Percentiles rank a stretch among this genome's conserved stretches.
phyloP scores from a whole-genome alignment of 2,113 vertebrate species.

The Cyprinodon variegatus region DNA sequence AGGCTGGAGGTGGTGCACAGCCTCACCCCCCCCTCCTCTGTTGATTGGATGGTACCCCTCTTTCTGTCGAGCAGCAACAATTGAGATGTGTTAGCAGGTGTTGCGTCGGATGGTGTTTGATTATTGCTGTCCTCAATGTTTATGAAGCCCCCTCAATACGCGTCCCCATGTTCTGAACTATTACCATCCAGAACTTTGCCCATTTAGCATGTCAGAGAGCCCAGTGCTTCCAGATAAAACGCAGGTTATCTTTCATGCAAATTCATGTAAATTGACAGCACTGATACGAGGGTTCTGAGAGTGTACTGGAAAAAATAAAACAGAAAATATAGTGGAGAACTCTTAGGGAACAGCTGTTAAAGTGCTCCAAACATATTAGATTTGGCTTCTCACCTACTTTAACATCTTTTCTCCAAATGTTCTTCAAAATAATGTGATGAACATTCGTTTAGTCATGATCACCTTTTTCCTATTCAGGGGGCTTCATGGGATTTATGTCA shows the following conservation, averaged over 20 bases:
- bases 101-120: constrained; percentile 61
- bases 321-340: constrained; percentile 18
- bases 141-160: constrained; percentile 46
- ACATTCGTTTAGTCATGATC: not conserved
- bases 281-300: constrained; percentile 26
- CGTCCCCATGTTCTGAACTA: constrained; percentile 31
- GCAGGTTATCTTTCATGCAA: constrained; percentile 57
- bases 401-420: not conserved
- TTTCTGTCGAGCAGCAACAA: constrained; percentile 37
- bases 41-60: constrained; percentile 49
- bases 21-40: constrained; percentile 18
- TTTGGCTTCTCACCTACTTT: not conserved
- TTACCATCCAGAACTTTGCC: constrained; percentile 42
- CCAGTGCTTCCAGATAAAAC: constrained; percentile 66
- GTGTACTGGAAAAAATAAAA: not conserved
- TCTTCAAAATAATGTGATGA: not conserved
- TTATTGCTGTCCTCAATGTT: constrained; percentile 73
- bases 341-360: constrained; percentile 13
- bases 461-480: too few species aligned
- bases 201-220: constrained; percentile 64
- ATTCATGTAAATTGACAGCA: constrained; percentile 51
- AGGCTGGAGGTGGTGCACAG: constrained; percentile 3
- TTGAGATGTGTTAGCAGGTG: constrained; percentile 69
- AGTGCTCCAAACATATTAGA: not conserved
- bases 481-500: too few species aligned